Percentiles rank a stretch among this genome's conserved stretches.
Evolutionary conservation across 2,797 vertebrate species (phyloP).

Genomic region (Okamejei kenojei): DNA sequence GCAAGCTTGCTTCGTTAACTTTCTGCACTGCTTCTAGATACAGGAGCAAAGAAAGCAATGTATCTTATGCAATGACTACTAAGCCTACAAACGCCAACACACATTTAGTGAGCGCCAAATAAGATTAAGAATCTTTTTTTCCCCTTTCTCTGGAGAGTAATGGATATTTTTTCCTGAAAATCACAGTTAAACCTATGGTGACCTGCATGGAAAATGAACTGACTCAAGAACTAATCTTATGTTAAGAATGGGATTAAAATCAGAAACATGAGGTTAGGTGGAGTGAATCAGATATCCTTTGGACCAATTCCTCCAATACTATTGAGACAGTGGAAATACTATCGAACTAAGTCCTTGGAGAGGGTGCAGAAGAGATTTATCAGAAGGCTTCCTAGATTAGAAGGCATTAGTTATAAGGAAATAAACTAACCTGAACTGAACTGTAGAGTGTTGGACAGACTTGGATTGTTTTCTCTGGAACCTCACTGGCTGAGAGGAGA

Average conservation of each 20-base stretch:
- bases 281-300: slow-evolving; percentile 16
- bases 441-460: too few relatives aligned
- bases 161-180: background rate
- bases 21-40: background rate
- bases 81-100: background rate
- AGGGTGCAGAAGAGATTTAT: too few relatives aligned
- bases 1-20: background rate
- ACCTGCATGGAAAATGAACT: slow-evolving; percentile 1
- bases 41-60: background rate
- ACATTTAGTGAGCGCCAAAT: background rate
- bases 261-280: background rate
- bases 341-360: background rate
- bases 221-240: background rate
- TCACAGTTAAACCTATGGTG: background rate
- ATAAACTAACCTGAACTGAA: too few relatives aligned
- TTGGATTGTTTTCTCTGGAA: too few relatives aligned
- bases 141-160: background rate
- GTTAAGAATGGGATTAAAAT: slow-evolving; percentile 7
- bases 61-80: background rate
- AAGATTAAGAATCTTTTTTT: too few relatives aligned
- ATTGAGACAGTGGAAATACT: background rate
- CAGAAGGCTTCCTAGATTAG: too few relatives aligned
- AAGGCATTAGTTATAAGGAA: too few relatives aligned
- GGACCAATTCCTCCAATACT: background rate
- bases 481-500: too few relatives aligned